A percentile compares a stretch with the other conserved stretches of the same genome.
phyloP scores from a whole-genome alignment of 2,113 vertebrate species.

The Dasyurus viverrinus region DNA sequence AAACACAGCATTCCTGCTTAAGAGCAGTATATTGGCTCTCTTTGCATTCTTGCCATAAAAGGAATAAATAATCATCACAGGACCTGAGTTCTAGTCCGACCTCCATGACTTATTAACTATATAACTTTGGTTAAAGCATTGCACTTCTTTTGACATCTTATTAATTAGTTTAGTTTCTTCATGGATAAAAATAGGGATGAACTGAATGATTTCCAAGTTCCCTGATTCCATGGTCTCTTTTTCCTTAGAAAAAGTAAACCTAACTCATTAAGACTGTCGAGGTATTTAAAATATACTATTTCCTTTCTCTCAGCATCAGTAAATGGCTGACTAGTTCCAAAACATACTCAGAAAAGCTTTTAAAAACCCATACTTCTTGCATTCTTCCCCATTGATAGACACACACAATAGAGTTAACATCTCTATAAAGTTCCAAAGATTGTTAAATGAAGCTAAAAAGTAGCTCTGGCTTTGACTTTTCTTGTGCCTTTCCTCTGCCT shows the following conservation, averaged over 20 bases:
- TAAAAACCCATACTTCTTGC: not conserved
- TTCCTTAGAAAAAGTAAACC: not conserved
- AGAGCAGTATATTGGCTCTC: not conserved
- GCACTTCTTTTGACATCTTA: not conserved
- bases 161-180: not conserved
- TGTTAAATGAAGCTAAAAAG: not conserved
- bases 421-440: conserved; percentile 19
- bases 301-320: not conserved
- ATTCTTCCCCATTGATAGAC: not conserved
- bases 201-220: not conserved
- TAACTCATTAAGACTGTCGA: conserved; percentile 32
- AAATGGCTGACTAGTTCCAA: not conserved
- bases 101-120: not conserved
- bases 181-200: not conserved
- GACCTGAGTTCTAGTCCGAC: not conserved
- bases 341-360: not conserved
- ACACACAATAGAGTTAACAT: not conserved
- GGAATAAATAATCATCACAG: conserved; percentile 23
- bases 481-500: not conserved
- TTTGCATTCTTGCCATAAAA: conserved; percentile 29
- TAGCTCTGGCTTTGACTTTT: not conserved
- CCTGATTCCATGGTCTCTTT: not conserved
- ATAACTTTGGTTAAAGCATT: not conserved
- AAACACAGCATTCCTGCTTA: not conserved
- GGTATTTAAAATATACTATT: not conserved